Conservation (phyloP, 1,140 invertebrate genomes). For the Drosophila insularis region DNA sequence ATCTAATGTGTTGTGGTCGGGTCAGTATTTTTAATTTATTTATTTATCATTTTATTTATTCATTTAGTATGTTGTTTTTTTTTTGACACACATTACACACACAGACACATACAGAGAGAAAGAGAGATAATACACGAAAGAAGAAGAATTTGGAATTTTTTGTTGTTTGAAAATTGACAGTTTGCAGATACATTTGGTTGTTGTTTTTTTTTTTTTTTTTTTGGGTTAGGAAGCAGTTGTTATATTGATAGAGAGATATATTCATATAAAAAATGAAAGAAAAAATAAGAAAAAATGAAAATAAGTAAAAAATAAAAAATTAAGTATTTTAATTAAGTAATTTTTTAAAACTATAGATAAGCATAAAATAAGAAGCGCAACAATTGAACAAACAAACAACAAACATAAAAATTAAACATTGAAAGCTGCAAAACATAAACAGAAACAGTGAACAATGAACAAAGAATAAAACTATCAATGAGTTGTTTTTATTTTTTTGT, state of each 20-base stretch:
- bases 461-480: conserved; percentile 11
- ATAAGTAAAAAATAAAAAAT: conserved; percentile 35
- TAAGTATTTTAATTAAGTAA: background rate
- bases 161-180: conserved; percentile 44
- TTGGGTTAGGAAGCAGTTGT: conserved; percentile 65
- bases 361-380: conserved; percentile 15
- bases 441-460: conserved; percentile 9
- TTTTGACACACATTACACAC: conserved; percentile 61
- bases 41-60: conserved; percentile 52
- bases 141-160: conserved; percentile 69
- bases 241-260: conserved; percentile 2
- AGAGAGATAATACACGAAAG: conserved; percentile 36
- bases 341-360: background rate
- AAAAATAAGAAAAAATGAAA: conserved; percentile 60
- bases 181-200: conserved; percentile 24
- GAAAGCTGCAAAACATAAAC: conserved; percentile 25
- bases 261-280: conserved; percentile 54
- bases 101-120: conserved; percentile 51
- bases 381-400: conserved; percentile 25
- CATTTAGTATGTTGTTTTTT: conserved; percentile 36
- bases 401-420: conserved; percentile 47
- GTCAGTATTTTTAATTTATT: conserved; percentile 49
- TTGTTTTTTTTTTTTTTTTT: conserved; percentile 28
- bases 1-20: conserved; percentile 87
- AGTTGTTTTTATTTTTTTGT: too few relatives aligned